Conservation (phyloP, 1,140 invertebrate genomes). For the Babylonia areolata region DNA sequence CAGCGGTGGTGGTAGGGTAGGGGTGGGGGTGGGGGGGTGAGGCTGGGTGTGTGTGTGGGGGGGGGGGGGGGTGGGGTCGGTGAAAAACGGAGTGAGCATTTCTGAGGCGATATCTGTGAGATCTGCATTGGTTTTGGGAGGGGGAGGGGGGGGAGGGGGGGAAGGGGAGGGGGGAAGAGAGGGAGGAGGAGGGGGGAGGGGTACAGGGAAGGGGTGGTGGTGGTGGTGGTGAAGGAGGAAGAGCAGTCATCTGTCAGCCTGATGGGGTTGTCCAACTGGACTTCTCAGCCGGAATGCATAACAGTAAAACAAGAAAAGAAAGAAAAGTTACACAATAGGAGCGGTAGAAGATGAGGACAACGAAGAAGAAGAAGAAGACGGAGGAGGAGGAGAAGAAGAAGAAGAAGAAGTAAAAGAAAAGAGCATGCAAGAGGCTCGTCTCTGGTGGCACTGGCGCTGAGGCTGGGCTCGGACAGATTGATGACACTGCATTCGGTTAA, state of each 20-base stretch:
- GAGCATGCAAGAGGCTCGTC: conserved; percentile 16
- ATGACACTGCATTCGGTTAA: background rate
- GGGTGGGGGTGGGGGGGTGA: too few species aligned
- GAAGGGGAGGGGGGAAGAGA: background rate
- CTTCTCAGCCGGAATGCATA: background rate
- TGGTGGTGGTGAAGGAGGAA: background rate
- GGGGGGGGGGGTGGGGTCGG: too few species aligned
- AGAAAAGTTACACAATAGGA: background rate
- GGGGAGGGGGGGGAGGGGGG: background rate
- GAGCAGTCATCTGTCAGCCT: background rate
- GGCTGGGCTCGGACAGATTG: background rate
- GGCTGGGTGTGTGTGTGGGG: too few species aligned
- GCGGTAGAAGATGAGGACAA: background rate
- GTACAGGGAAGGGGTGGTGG: background rate
- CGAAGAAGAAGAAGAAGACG: background rate
- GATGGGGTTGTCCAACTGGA: background rate
- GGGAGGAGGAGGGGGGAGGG: background rate
- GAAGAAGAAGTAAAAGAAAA: background rate
- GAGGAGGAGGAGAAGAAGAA: too few species aligned
- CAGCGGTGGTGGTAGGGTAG: background rate
- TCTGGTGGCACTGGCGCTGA: background rate
- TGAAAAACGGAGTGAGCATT: background rate
- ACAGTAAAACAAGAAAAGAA: background rate
- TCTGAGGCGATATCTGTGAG: background rate
- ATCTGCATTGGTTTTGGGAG: background rate